Conservation (phyloP, 1,140 invertebrate species). For the Magallana ariakensis region DNA sequence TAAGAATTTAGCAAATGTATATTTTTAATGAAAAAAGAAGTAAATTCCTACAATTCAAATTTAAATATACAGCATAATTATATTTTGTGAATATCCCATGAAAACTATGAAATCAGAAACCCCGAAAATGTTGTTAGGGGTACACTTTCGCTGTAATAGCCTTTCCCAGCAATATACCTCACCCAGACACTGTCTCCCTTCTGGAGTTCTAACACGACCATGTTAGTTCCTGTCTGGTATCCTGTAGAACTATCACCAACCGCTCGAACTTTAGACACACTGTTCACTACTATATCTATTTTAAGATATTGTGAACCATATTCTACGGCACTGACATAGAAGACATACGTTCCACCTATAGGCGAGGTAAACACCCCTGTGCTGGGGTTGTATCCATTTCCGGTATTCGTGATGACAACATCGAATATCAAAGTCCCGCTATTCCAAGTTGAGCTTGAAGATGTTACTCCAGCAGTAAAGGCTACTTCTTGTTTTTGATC, state of each 20-base stretch:
- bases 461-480: not conserved
- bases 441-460: not conserved
- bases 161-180: not conserved
- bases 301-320: not conserved
- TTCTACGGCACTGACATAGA: not conserved
- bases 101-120: not conserved
- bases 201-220: not conserved
- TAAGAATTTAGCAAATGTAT: no score
- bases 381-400: constrained; percentile 9
- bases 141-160: not conserved
- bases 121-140: constrained; percentile 16
- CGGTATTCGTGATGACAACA: not conserved
- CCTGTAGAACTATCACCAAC: not conserved
- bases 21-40: no score
- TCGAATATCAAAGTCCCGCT: not conserved
- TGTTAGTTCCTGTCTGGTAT: constrained; percentile 18
- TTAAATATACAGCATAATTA: no score
- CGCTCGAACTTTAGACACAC: not conserved
- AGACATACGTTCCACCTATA: not conserved
- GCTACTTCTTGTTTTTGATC: not conserved
- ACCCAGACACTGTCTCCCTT: constrained; percentile 1
- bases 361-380: not conserved
- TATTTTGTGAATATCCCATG: no score
- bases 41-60: no score
- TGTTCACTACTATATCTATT: not conserved